A percentile compares a stretch with the other conserved stretches of the same genome.
These are phyloP conservation scores for Crocuta crocuta DNA, from an alignment of 2,113 vertebrate species.

Conservation along the genomic window DNA sequence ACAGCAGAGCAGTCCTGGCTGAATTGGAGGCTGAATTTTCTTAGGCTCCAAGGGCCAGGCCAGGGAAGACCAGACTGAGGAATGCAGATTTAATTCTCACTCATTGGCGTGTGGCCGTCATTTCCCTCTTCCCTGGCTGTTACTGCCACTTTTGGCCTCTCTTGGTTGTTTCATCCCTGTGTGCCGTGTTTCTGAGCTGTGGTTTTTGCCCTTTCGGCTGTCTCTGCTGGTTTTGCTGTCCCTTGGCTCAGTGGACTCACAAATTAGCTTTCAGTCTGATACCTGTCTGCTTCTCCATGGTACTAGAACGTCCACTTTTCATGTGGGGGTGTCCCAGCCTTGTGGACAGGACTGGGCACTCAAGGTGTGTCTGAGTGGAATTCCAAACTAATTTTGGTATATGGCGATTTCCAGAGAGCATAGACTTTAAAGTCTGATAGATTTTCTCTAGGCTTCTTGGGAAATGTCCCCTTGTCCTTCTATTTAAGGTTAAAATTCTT, in stretches of 20 bases:
- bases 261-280: not conserved
- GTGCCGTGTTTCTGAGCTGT: too few relatives aligned
- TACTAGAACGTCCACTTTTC: not conserved
- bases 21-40: not conserved
- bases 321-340: not conserved
- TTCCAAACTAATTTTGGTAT: not conserved
- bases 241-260: not conserved
- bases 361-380: not conserved
- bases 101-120: accelerated
- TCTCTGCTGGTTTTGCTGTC: not conserved
- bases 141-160: not conserved
- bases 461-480: not conserved
- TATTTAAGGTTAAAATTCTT: not conserved
- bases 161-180: not conserved
- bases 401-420: not conserved
- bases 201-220: not conserved
- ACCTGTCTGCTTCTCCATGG: not conserved
- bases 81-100: not conserved
- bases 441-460: not conserved
- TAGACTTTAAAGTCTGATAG: not conserved
- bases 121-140: not conserved
- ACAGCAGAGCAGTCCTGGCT: not conserved
- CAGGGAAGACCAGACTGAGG: not conserved
- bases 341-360: not conserved
- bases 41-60: not conserved